Percentiles rank a stretch among this genome's conserved stretches.
These are phyloP conservation scores for Tridacna crocea DNA, from an alignment of 2,888 invertebrate species.

Conservation along the genomic window DNA sequence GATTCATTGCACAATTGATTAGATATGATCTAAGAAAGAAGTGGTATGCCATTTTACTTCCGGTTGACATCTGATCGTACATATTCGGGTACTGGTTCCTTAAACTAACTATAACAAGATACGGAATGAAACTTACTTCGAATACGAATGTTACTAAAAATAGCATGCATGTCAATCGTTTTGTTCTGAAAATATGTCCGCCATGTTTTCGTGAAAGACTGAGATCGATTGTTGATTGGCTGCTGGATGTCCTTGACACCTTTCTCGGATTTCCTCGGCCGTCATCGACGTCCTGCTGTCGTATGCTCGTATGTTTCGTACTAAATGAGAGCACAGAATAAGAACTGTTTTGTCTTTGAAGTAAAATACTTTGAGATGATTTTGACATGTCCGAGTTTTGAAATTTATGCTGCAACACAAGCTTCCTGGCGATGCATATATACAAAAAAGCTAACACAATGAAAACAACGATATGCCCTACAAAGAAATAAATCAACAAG, in stretches of 20 bases:
- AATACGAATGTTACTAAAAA: conserved; percentile 58
- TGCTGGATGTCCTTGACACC: conserved; percentile 37
- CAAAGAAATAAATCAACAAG: conserved; percentile 48
- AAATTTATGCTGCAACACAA: conserved; percentile 36
- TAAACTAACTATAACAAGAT: conserved; percentile 50
- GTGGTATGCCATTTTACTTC: conserved; percentile 56
- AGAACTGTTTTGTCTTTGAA: conserved; percentile 46
- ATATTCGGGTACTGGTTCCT: conserved; percentile 42
- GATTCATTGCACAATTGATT: conserved; percentile 62
- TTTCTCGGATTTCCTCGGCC: conserved; percentile 16
- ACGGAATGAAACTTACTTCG: conserved; percentile 61
- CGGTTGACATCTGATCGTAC: conserved; percentile 29
- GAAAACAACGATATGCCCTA: conserved; percentile 49
- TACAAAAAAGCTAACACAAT: conserved; percentile 44
- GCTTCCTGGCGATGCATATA: conserved; percentile 45
- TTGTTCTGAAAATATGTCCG: conserved; percentile 52
- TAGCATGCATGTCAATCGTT: conserved; percentile 55
- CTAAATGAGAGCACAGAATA: conserved; percentile 40
- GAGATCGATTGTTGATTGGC: conserved; percentile 50
- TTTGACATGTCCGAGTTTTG: conserved; percentile 23
- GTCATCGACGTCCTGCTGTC: conserved; percentile 24
- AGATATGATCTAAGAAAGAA: conserved; percentile 56
- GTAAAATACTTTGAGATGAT: conserved; percentile 30
- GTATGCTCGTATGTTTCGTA: conserved; percentile 28
- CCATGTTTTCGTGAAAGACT: conserved; percentile 55